Percentiles rank a stretch among this genome's conserved stretches.
Conservation (phyloP, 2,113 vertebrate species). For the Cariama cristata region DNA sequence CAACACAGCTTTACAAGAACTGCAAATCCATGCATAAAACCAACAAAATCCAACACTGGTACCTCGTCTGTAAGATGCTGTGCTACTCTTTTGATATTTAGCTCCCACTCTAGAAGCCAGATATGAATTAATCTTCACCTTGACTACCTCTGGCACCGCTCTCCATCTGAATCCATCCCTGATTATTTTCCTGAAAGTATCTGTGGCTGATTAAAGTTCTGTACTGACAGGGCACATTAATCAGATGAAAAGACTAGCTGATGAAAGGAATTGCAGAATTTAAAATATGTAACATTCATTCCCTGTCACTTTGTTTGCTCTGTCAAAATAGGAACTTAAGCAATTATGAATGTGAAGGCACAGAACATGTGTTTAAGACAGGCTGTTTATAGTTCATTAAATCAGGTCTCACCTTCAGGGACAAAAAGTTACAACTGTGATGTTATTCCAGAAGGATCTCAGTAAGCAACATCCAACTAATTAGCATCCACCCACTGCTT, state of each 20-base stretch:
- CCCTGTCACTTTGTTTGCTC: background rate
- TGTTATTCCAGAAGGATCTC: background rate
- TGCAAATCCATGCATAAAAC: background rate
- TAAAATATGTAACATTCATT: background rate
- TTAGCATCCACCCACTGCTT: background rate
- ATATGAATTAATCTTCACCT: slow-evolving; percentile 26
- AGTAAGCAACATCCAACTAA: background rate
- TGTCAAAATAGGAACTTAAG: background rate
- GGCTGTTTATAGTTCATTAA: background rate
- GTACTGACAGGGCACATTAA: background rate
- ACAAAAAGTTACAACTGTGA: background rate
- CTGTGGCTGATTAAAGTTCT: slow-evolving; percentile 3
- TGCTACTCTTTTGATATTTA: background rate
- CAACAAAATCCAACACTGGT: background rate
- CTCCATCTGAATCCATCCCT: background rate
- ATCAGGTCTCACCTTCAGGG: background rate
- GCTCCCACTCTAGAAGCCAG: background rate
- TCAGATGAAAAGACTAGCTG: background rate
- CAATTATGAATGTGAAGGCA: background rate
- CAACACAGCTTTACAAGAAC: background rate
- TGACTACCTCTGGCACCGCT: background rate
- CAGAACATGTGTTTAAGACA: background rate
- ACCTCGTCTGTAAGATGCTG: background rate
- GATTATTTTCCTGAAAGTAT: background rate
- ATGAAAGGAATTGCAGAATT: background rate